A percentile compares a stretch with the other conserved stretches of the same genome.
phyloP scores from a whole-genome alignment of 2,797 vertebrate species.

The Alexandromys oeconomus region DNA sequence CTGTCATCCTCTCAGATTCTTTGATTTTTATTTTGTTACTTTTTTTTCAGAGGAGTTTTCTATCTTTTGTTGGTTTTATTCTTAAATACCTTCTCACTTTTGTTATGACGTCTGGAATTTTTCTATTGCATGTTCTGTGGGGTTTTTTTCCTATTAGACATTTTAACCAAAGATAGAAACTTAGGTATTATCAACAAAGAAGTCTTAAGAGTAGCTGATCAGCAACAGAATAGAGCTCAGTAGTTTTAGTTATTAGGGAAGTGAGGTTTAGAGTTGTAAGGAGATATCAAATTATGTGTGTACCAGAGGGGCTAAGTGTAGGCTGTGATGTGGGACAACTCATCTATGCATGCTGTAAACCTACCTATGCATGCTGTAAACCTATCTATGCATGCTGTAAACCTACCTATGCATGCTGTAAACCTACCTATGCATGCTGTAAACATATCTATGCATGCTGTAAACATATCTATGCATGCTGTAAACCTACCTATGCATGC shows the following conservation, averaged over 20 bases:
- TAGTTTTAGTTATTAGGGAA: constrained; percentile 41
- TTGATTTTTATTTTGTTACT: background rate
- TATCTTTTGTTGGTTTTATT: constrained; percentile 24
- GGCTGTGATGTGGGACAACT: background rate
- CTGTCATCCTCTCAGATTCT: constrained; percentile 1
- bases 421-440: background rate
- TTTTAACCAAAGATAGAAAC: background rate
- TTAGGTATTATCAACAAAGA: background rate
- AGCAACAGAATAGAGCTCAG: background rate
- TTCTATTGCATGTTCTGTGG: background rate
- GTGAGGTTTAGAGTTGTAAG: background rate
- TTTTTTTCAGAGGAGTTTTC: background rate
- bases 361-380: no score
- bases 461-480: no score
- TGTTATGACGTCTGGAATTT: background rate
- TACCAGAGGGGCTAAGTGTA: background rate
- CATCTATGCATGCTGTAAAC: no score
- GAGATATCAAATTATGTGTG: background rate
- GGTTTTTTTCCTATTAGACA: background rate
- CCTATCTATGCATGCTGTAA: no score
- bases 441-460: no score
- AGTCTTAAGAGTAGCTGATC: background rate
- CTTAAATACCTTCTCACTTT: constrained; percentile 6
- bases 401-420: no score
- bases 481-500: no score